These are phyloP conservation scores for Pyralis farinalis DNA, from an alignment of 2,888 invertebrate genomes.

Conservation along the genomic window DNA sequence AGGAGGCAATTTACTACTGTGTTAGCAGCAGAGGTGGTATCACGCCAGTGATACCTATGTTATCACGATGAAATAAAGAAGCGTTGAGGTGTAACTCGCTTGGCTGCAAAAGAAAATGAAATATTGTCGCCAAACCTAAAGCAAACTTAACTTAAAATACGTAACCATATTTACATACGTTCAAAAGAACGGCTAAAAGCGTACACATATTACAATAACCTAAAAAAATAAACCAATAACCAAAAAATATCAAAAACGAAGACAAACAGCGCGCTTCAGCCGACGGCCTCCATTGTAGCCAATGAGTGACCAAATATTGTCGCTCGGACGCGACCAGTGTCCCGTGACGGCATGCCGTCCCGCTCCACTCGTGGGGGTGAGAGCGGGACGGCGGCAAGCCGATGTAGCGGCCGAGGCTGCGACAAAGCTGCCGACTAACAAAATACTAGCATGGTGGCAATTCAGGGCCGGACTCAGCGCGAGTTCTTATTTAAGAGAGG, in stretches of 20 bases:
- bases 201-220: not conserved
- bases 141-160: too few relatives aligned
- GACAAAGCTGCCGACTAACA: slow-evolving; percentile 76
- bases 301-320: slow-evolving; percentile 73
- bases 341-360: slow-evolving; percentile 44
- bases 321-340: slow-evolving; percentile 38
- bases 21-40: too few relatives aligned
- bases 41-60: too few relatives aligned
- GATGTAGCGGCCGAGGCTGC: slow-evolving; percentile 39
- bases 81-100: too few relatives aligned
- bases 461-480: slow-evolving; percentile 51
- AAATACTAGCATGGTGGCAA: slow-evolving; percentile 77
- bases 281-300: slow-evolving; percentile 51
- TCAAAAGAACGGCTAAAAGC: slow-evolving; percentile 12
- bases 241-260: slow-evolving; percentile 38
- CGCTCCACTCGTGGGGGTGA: slow-evolving; percentile 21
- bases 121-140: too few relatives aligned
- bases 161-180: not conserved
- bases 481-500: too few relatives aligned
- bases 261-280: slow-evolving; percentile 29
- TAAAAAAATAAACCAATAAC: slow-evolving; percentile 26
- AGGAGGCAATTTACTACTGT: too few relatives aligned
- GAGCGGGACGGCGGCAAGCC: slow-evolving; percentile 32
- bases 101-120: too few relatives aligned
- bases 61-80: too few relatives aligned